Evolutionary conservation across 2,113 vertebrate genomes (phyloP).

Genomic region (Brachyhypopomus occidentalis): DNA sequence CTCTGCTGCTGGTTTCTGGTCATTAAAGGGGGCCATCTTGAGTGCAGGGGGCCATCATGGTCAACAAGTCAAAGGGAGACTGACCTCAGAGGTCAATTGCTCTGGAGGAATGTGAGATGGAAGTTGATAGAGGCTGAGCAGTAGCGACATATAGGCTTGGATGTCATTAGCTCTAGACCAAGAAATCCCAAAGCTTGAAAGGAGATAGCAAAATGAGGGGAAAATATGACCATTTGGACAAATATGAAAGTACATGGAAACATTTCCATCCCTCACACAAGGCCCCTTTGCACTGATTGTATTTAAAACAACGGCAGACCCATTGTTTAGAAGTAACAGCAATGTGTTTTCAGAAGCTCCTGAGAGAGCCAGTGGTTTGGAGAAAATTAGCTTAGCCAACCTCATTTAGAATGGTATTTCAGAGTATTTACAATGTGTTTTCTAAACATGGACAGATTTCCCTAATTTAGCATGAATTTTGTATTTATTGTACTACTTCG

Average conservation of each 20-base stretch:
- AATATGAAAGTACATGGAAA: slow-evolving; percentile 32
- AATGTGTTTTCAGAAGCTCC: slow-evolving; percentile 60
- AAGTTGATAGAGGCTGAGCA: slow-evolving; percentile 8
- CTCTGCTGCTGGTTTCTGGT: slow-evolving; percentile 4
- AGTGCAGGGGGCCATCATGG: too few relatives aligned
- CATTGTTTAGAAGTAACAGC: slow-evolving; percentile 2
- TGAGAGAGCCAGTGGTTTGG: slow-evolving; percentile 17
- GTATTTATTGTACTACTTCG: not conserved
- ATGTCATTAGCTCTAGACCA: slow-evolving; percentile 35
- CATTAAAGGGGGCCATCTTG: slow-evolving; percentile 19
- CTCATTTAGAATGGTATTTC: slow-evolving; percentile 41
- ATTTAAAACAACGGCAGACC: slow-evolving; percentile 59
- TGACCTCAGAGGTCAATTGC: slow-evolving; percentile 24
- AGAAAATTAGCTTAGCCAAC: not conserved
- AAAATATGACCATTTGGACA: slow-evolving; percentile 49
- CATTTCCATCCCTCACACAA: slow-evolving; percentile 57
- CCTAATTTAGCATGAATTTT: not conserved
- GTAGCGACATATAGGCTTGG: slow-evolving; percentile 34
- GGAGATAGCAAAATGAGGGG: slow-evolving; percentile 31
- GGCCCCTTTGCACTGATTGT: slow-evolving; percentile 56
- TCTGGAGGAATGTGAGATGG: slow-evolving; percentile 25
- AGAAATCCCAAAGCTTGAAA: slow-evolving; percentile 25
- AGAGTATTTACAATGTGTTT: slow-evolving; percentile 24
- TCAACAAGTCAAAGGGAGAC: not conserved
- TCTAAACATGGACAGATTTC: not conserved